Base-by-base conservation (phyloP, 2,888 invertebrate species). In the Prosapia bicincta region DNA sequence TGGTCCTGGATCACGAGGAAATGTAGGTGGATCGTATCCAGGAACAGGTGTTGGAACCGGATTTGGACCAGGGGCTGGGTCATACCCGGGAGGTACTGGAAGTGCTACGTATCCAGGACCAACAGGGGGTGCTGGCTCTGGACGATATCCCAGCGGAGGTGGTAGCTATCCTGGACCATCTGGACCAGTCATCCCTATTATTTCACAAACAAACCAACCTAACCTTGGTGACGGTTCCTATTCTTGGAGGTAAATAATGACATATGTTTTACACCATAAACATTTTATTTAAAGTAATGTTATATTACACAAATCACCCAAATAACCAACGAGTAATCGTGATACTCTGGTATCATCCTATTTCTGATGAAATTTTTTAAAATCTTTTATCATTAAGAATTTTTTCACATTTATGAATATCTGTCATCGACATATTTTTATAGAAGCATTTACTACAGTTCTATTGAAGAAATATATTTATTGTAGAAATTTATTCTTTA, bases 171-270 rank as follows among this genome's bases (percentile, higher is more conserved):
- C 74, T 28, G 79, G 38, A 25, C 79, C 80, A 30, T 78, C 80
- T 28, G 79, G 80, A 15, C 80, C 80, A 23, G 86, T 87, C 66
- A 88, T 90, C 78, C 90, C 90, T 3, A 91, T 91, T 78, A 83
- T 89, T 24, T 86, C 88, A 78, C 89, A 88, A 81, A 88, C 88
- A 74, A 90, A 89, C 79, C 85, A 86, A 43, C 90, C 89, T 82
- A 88, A 89, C 81, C 89, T 89, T 43, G 82, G 82, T 20, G 90
- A 89, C 80, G 90, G 90, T 73, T 88, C 85, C 82, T 91, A 91
- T 82, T 87, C 88, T 76, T 91, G 88, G 84, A 90, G 89, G 90
- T 90, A 83, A 75, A 26, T 68, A 3, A 26, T n/a, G n/a, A n/a
- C n/a, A n/a, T n/a, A n/a, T n/a, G n/a, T n/a, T n/a, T n/a, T n/a